Evolutionary conservation across 2,888 invertebrate species (phyloP).

Genomic region (Lysandra bellargus): DNA sequence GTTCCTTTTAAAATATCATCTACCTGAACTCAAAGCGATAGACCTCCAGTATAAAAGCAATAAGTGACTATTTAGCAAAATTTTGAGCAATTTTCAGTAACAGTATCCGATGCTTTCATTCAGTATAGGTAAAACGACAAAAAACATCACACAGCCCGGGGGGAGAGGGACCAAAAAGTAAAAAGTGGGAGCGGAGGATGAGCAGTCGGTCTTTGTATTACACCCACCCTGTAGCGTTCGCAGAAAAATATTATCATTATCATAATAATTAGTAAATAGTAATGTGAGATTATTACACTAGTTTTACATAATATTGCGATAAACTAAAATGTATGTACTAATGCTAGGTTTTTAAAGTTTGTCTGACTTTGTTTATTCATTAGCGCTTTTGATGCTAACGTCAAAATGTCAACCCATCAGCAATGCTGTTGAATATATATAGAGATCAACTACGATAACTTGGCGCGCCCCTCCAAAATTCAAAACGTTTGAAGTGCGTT

Average conservation of each 20-base stretch:
- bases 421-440: too few species aligned
- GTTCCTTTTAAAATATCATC: not conserved
- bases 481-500: too few species aligned
- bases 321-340: too few species aligned
- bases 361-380: too few species aligned
- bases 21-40: not conserved
- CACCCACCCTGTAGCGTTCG: slow-evolving; percentile 54
- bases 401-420: too few species aligned
- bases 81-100: slow-evolving; percentile 33
- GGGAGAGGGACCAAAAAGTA: slow-evolving; percentile 60
- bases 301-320: too few species aligned
- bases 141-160: slow-evolving; percentile 45
- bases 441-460: too few species aligned
- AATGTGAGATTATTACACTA: too few species aligned
- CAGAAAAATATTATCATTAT: slow-evolving; percentile 38
- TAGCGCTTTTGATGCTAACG: too few species aligned
- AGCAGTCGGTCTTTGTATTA: slow-evolving; percentile 69
- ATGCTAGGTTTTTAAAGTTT: too few species aligned
- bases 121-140: slow-evolving; percentile 39
- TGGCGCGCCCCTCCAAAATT: too few species aligned
- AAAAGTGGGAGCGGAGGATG: slow-evolving; percentile 64
- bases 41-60: slow-evolving; percentile 3
- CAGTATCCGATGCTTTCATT: slow-evolving; percentile 34
- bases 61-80: slow-evolving; percentile 30
- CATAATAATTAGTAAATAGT: not conserved